Evolutionary conservation across 53 echinoderm and acorn worm species (phyloP).

Genomic region (Patiria pectinifera): DNA sequence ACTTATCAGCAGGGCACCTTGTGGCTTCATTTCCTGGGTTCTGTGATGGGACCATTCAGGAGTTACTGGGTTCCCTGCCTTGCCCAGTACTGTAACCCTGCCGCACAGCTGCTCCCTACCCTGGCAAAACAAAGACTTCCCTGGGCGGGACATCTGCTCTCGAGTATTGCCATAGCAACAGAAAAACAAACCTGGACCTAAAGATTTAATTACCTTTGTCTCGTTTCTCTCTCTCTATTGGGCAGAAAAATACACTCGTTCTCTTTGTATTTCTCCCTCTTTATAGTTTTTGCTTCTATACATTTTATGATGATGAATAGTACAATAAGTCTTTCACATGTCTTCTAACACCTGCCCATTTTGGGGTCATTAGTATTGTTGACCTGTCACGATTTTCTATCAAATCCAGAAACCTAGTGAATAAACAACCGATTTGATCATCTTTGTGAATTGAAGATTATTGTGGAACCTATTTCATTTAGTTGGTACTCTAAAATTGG

Average conservation of each 20-base stretch:
- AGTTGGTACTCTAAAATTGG: neutral
- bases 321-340: constrained; percentile 4
- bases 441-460: neutral
- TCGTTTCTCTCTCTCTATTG: constrained; percentile 11
- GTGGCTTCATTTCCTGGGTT: neutral
- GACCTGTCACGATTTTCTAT: constrained; percentile 8
- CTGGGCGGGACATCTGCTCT: constrained; percentile 52
- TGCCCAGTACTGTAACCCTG: constrained; percentile 29
- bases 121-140: constrained; percentile 60
- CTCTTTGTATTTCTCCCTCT: neutral
- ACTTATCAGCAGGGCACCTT: constrained; percentile 18
- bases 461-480: neutral
- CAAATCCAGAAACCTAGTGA: no score
- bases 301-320: constrained; percentile 19
- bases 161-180: constrained; percentile 33
- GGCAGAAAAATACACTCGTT: neutral
- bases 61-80: neutral
- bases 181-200: constrained; percentile 53
- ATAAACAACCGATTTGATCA: constrained; percentile 11
- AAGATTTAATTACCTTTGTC: constrained; percentile 64
- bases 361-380: constrained; percentile 60
- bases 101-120: constrained; percentile 48
- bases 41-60: neutral
- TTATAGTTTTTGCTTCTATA: neutral
- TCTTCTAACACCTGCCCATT: constrained; percentile 36